Conservation (phyloP, 2,888 invertebrate genomes). For the Cloeon dipterum region DNA sequence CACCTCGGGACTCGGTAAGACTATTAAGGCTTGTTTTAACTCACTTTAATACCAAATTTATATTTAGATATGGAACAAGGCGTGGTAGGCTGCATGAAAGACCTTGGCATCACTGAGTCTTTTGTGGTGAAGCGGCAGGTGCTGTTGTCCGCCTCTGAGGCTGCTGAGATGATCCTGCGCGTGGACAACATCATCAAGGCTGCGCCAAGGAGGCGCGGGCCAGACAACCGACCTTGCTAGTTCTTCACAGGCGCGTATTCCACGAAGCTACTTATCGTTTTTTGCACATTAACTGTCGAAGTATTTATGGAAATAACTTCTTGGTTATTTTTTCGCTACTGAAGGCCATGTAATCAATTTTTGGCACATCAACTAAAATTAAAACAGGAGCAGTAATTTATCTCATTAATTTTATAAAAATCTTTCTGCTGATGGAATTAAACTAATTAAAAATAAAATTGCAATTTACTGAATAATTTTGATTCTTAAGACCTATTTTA, state of each 20-base stretch:
- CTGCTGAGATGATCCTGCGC: conserved; percentile 95
- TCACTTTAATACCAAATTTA: conserved; percentile 1
- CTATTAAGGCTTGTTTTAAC: background rate
- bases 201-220: conserved; percentile 67
- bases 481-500: too few species aligned
- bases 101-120: conserved; percentile 86
- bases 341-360: too few species aligned
- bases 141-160: conserved; percentile 80
- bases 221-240: conserved; percentile 69
- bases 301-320: too few species aligned
- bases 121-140: conserved; percentile 94
- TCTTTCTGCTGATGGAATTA: too few species aligned
- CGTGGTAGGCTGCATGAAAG: conserved; percentile 69
- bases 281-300: background rate
- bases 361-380: too few species aligned
- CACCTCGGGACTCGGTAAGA: conserved; percentile 54
- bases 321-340: too few species aligned
- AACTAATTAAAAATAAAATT: too few species aligned
- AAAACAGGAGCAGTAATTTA: too few species aligned
- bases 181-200: conserved; percentile 93
- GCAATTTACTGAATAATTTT: too few species aligned
- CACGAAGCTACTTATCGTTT: background rate
- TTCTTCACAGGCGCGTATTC: too few species aligned
- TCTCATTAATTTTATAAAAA: too few species aligned
- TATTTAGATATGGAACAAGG: conserved; percentile 68